Percentiles rank a stretch among this genome's conserved stretches.
Evolutionary conservation across 2,797 vertebrate species (phyloP).

Genomic region (Malacoraja senta): DNA sequence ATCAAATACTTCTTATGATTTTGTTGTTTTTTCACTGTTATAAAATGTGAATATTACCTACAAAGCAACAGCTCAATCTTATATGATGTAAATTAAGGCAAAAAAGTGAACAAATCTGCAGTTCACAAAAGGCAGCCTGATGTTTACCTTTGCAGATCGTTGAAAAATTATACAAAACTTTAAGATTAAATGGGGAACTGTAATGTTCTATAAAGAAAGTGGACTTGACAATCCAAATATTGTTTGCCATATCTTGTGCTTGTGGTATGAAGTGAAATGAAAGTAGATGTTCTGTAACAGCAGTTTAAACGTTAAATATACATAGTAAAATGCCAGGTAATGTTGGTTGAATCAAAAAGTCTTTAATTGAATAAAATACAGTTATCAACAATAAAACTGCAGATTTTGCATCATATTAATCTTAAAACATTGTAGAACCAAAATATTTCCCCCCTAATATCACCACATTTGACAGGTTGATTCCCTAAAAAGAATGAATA

Average conservation of each 20-base stretch:
- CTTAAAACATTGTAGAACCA: background rate
- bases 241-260: background rate
- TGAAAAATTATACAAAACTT: too few relatives aligned
- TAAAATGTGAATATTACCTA: background rate
- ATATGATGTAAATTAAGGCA: background rate
- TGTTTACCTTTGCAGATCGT: too few relatives aligned
- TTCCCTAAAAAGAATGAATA: background rate
- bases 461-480: background rate
- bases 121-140: too few relatives aligned
- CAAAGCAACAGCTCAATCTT: background rate
- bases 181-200: background rate
- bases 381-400: background rate
- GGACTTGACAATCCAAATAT: background rate
- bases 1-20: background rate
- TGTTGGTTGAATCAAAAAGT: background rate
- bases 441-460: background rate
- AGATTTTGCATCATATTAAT: background rate
- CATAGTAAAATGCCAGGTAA: background rate
- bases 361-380: background rate
- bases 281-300: background rate
- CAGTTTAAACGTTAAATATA: background rate
- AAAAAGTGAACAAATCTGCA: too few relatives aligned
- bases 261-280: background rate
- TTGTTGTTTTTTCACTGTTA: background rate
- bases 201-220: background rate